Conservation (phyloP, 2,888 invertebrate genomes). For the Falcaria lacertinaria region DNA sequence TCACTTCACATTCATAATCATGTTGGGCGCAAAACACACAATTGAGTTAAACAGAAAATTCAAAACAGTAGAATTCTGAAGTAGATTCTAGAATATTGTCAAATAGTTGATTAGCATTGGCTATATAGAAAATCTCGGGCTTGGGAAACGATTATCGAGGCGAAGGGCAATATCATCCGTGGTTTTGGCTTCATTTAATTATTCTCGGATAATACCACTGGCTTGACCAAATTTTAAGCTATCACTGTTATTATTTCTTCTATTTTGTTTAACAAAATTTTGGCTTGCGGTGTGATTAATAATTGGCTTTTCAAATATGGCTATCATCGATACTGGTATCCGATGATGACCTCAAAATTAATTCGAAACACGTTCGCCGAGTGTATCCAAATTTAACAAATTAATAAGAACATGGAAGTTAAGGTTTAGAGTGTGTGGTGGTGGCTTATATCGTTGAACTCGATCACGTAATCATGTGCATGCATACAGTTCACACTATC, state of each 20-base stretch:
- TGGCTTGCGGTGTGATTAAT: constrained; percentile 76
- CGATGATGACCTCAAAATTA: constrained; percentile 27
- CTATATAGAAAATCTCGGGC: too few species aligned
- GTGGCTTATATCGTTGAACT: constrained; percentile 65
- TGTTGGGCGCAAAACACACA: too few species aligned
- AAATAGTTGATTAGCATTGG: too few species aligned
- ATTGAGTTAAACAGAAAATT: too few species aligned
- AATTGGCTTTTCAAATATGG: constrained; percentile 63
- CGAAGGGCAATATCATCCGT: constrained; percentile 62
- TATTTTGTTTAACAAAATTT: constrained; percentile 68
- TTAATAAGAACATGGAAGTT: constrained; percentile 65
- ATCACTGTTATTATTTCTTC: constrained; percentile 70
- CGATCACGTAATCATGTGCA: constrained; percentile 74
- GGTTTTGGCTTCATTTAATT: constrained; percentile 76
- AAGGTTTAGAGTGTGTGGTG: constrained; percentile 80
- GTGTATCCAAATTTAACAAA: constrained; percentile 74
- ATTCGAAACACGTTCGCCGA: constrained; percentile 47
- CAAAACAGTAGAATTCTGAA: too few species aligned
- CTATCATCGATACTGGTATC: constrained; percentile 31
- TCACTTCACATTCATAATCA: too few species aligned
- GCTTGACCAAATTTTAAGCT: constrained; percentile 72
- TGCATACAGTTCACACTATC: constrained; percentile 68
- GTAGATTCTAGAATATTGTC: too few species aligned
- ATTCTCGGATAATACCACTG: constrained; percentile 70
- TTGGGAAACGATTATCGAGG: constrained; percentile 33